Evolutionary conservation across 53 echinoderm and acorn worm genomes (phyloP).

Genomic region (Temnopleurus reevesii): DNA sequence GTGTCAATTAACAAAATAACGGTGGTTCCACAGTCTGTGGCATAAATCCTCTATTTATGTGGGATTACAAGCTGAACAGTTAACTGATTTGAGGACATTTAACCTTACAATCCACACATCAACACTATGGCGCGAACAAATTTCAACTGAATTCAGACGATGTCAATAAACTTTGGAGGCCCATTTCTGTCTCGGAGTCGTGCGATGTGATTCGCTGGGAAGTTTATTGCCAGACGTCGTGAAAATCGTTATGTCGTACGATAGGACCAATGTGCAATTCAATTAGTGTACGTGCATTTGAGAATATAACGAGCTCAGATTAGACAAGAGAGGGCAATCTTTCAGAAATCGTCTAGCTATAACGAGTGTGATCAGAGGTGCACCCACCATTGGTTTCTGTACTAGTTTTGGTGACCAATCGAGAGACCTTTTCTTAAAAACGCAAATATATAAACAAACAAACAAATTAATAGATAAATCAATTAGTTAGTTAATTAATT

Average conservation of each 20-base stretch:
- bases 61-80: background rate
- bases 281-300: background rate
- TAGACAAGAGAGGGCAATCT: conserved; percentile 22
- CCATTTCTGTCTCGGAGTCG: background rate
- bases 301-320: background rate
- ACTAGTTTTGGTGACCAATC: no score
- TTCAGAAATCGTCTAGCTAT: background rate
- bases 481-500: no score
- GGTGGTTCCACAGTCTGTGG: background rate
- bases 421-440: no score
- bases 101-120: background rate
- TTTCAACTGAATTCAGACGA: background rate
- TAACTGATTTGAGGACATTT: background rate
- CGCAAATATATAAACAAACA: no score
- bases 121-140: background rate
- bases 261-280: background rate
- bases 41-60: background rate
- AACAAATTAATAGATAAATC: no score
- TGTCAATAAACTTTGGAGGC: background rate
- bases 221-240: background rate
- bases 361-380: no score
- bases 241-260: background rate
- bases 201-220: background rate
- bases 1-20: background rate
- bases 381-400: no score